These are phyloP conservation scores for Aldabrachelys gigantea DNA, from an alignment of 2,113 vertebrate genomes.

Conservation along the genomic window DNA sequence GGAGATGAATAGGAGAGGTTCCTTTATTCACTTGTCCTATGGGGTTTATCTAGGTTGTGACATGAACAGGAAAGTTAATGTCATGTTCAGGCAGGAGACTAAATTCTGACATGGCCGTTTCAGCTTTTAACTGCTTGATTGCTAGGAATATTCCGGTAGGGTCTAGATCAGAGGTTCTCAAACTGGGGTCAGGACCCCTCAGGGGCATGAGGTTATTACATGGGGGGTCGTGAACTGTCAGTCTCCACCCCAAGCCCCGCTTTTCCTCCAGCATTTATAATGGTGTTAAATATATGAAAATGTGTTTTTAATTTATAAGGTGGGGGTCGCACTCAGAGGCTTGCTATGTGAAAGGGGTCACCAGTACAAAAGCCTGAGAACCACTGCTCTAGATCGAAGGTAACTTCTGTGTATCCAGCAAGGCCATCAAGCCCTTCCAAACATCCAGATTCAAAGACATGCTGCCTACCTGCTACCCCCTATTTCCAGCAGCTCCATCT, in stretches of 20 bases:
- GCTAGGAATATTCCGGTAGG: neutral
- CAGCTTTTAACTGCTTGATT: neutral
- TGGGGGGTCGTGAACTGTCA: too few species aligned
- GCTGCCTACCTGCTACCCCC: slow-evolving; percentile 79
- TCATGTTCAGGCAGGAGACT: neutral
- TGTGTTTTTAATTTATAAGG: too few species aligned
- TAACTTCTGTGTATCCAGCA: neutral
- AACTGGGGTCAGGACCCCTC: too few species aligned
- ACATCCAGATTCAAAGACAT: fast-evolving
- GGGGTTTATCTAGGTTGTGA: neutral
- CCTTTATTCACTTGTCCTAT: neutral
- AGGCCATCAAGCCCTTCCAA: neutral
- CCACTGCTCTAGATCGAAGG: neutral
- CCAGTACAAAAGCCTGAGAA: too few species aligned
- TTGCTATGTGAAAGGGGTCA: too few species aligned
- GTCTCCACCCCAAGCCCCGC: too few species aligned
- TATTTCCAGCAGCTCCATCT: slow-evolving; percentile 82
- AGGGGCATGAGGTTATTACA: too few species aligned
- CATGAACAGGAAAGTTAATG: neutral
- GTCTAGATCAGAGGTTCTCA: neutral
- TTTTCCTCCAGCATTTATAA: too few species aligned
- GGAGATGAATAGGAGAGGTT: neutral
- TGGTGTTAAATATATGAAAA: too few species aligned
- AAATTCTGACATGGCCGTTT: neutral
- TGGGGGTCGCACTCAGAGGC: too few species aligned